phyloP scores from a whole-genome alignment of 1,140 invertebrate genomes.

The Mizuhopecten yessoensis region DNA sequence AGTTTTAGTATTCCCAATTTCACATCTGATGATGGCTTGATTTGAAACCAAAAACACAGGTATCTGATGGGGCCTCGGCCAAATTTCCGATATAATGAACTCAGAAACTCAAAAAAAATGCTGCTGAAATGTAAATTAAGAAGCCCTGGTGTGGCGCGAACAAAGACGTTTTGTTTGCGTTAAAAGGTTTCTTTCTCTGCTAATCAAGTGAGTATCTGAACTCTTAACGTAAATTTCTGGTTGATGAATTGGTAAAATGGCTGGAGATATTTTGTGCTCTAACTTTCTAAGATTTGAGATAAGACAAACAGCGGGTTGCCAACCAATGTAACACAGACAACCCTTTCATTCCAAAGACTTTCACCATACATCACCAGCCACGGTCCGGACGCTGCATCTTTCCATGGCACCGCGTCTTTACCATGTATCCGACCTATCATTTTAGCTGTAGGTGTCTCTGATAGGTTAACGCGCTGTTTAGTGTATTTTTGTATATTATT shows the following conservation, averaged over 20 bases:
- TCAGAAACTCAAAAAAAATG: not conserved
- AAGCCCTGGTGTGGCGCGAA: not conserved
- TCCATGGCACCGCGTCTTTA: not conserved
- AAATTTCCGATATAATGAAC: slow-evolving; percentile 11
- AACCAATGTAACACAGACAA: not conserved
- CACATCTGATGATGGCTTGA: slow-evolving; percentile 2
- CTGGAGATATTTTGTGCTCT: not conserved
- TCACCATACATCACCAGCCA: not conserved
- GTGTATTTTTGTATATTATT: not conserved
- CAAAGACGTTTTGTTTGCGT: slow-evolving; percentile 6
- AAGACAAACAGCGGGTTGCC: slow-evolving; percentile 22
- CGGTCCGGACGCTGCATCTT: not conserved
- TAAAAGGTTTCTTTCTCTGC: slow-evolving; percentile 12
- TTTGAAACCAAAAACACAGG: not conserved
- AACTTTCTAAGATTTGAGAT: slow-evolving; percentile 30
- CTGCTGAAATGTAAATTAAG: slow-evolving; percentile 12
- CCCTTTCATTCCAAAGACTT: slow-evolving; percentile 28
- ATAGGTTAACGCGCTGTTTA: not conserved
- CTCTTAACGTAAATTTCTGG: slow-evolving; percentile 14
- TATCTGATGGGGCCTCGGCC: slow-evolving; percentile 1
- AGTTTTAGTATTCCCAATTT: not conserved
- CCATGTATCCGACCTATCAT: no score
- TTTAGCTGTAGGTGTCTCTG: not conserved
- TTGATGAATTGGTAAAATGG: slow-evolving; percentile 19
- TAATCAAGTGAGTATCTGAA: slow-evolving; percentile 39